These are phyloP conservation scores for Acrocephalus kingi DNA, from an alignment of 2,113 vertebrate genomes.

Conservation along the genomic window DNA sequence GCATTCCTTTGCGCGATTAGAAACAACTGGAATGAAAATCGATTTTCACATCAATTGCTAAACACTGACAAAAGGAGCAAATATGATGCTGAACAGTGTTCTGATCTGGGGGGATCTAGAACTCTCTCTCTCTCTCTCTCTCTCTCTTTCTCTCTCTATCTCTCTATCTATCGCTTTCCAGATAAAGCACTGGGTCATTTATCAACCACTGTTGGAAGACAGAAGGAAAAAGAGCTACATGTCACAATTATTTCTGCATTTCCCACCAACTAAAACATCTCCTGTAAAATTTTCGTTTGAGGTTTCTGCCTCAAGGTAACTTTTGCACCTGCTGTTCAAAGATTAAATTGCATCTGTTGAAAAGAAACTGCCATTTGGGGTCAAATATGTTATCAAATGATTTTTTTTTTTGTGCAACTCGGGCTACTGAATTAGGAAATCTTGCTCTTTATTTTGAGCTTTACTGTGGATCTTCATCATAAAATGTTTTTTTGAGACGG, in stretches of 20 bases:
- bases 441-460: constrained; percentile 1
- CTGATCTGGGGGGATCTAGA: background rate
- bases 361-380: constrained; percentile 30
- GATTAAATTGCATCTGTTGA: constrained; percentile 56
- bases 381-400: constrained; percentile 21
- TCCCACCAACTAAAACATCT: constrained; percentile 5
- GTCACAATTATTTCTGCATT: constrained; percentile 9
- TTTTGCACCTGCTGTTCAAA: constrained; percentile 62
- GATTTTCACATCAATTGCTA: constrained; percentile 29
- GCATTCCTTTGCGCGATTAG: constrained; percentile 45
- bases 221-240: background rate
- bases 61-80: constrained; percentile 42
- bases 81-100: constrained; percentile 28
- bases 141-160: fast-evolving
- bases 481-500: background rate
- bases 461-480: background rate
- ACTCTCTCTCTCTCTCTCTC: background rate
- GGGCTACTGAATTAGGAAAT: constrained; percentile 10
- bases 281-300: constrained; percentile 40
- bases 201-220: background rate
- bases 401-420: constrained; percentile 6
- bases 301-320: constrained; percentile 52
- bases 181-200: background rate
- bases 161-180: background rate
- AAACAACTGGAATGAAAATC: constrained; percentile 51